Base-by-base conservation (phyloP, 2,888 invertebrate genomes). In the Zootermopsis nevadensis region DNA sequence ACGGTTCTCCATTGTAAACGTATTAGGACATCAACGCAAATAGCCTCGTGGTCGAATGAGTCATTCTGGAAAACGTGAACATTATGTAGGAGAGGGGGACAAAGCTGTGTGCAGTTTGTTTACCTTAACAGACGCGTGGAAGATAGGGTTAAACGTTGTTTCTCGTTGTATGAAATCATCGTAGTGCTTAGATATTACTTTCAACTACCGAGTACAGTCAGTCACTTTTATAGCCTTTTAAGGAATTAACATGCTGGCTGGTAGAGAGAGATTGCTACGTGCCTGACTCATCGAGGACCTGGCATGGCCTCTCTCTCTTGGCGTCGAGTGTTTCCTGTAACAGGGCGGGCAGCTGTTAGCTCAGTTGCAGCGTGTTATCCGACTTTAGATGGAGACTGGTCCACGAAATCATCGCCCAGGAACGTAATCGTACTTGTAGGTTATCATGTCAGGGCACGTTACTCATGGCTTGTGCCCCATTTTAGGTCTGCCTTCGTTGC, bases 231-330 rank as follows among this genome's bases (percentile, higher is more conserved):
- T 74, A n/a, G 31, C 74, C 74, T 38, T 74, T 22, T 74, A 38
- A 38, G 74, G 74, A 74, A 38, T n/a, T 22, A 8, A n/a, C 38
- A n/a, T 31, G 38, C n/a, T 6, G 38, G 74, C 24, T 38, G 24
- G 38, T 69, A 69, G 33, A 10, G n/a, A n/a, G n/a, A n/a, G n/a
- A n/a, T n/a, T n/a, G n/a, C 30, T 27, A 8, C 69, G n/a, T 69
- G 66, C 7, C 33, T 69, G 74, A 74, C 74, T 74, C 74, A 74
- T 74, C 74, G 38, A 22, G 69, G 38, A 38, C n/a, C 74, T 38
- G 74, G 74, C 60, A 2, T 60, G 60, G 4, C 53, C n/a, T 48
- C 48, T 3, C 19, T 15, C 48, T 12, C 4, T 12, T 69, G 33
- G 35, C 69, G 19, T n/a, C n/a, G n/a, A n/a, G n/a, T 69, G 12